Evolutionary conservation across 2,797 vertebrate species (phyloP), one percentile per base, ranked within the genome.

Genomic region (Myiotriccus ornatus): DNA sequence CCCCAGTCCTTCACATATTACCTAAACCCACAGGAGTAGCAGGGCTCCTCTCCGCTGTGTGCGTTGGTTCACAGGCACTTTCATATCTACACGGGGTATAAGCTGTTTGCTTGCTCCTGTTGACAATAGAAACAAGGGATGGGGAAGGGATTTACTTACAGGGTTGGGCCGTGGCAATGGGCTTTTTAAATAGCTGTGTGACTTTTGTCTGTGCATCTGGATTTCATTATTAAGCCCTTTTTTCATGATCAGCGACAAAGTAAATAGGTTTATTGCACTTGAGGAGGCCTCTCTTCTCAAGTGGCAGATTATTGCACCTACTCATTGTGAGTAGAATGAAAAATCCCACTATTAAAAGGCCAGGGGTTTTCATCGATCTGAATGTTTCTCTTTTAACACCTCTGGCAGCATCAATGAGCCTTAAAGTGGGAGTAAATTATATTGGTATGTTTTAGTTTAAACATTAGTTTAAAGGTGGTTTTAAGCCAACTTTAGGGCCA

Each of bases 391-490:
- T 91, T 75, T 69, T 87, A 94, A 90, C 25, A 69, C 41, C 25
- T 55, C 35, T 91, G 85, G 69, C 67, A 89, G 12, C 63, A 46
- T 86, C 67, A 89, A 93, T 62, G 25, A 87, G 41, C 28, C 60
- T 90, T 82, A 57, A 90, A 94, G 52, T 70, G 68, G 47, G 46
- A 84, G 56, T 49, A 94, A 91, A 94, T 94, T 70, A 77, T 74
- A 79, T 47, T 44, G 46, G 83, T 74, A 84, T 96, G 77, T 63
- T 90, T 93, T 79, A 93, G 35, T 86, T 95, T 95, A 95, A 95
- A 83, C 82, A 94, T 43, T 34, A 76, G 34, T 93, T 94, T 94
- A 87, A 94, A 91, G 60, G 77, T 76, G 64, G 53, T 91, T 94
- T 80, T n/a, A 82, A 82, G 47, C 52, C 57, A 84, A 93, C 46